phyloP scores from a whole-genome alignment of 2,888 invertebrate species.

The Pristionchus entomophagus region DNA sequence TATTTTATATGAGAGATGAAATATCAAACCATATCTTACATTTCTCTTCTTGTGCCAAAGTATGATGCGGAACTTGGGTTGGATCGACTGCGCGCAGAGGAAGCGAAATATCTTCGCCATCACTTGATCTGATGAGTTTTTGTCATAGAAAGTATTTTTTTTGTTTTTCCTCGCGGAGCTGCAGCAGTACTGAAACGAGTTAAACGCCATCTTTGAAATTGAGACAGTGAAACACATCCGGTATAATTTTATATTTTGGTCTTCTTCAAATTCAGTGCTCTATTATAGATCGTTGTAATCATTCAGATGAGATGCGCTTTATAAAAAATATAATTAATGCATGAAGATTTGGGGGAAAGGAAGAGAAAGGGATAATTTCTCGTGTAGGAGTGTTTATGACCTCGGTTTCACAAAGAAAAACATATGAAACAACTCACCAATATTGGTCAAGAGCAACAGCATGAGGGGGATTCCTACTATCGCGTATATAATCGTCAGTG shows the following conservation, averaged over 20 bases:
- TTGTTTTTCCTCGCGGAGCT: not conserved
- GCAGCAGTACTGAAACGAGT: not conserved
- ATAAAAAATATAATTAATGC: too few species aligned
- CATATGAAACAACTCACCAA: too few species aligned
- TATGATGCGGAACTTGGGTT: constrained; percentile 74
- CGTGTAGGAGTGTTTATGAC: not conserved
- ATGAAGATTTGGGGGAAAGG: too few species aligned
- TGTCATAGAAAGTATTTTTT: not conserved
- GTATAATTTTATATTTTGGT: too few species aligned
- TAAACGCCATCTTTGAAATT: too few species aligned
- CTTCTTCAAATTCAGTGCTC: too few species aligned
- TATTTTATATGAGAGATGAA: not conserved
- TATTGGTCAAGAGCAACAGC: constrained; percentile 91
- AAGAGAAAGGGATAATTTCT: not conserved
- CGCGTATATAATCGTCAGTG: constrained; percentile 94
- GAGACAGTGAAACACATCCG: too few species aligned
- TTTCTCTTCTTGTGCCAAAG: constrained; percentile 76
- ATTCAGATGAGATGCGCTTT: too few species aligned
- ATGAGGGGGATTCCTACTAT: constrained; percentile 94
- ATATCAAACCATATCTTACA: not conserved
- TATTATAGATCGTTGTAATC: too few species aligned
- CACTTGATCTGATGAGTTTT: constrained; percentile 79
- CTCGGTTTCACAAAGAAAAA: not conserved
- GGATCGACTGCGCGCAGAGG: constrained; percentile 79
- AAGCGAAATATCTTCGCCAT: constrained; percentile 85